Evolutionary conservation across 2,113 vertebrate species (phyloP).

Genomic region (Chlamydotis undulata): DNA sequence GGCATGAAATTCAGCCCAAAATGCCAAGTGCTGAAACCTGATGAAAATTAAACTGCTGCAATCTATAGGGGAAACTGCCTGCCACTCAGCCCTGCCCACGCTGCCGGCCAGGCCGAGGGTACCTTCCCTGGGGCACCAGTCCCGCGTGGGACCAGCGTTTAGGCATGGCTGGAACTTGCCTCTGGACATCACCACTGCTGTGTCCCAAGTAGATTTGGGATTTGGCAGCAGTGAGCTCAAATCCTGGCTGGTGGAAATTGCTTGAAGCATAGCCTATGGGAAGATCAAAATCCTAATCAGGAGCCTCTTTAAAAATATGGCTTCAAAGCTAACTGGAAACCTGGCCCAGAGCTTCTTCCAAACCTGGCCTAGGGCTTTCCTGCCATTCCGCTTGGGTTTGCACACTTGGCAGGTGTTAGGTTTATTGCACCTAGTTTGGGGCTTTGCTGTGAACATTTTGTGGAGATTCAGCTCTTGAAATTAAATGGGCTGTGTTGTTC

Average conservation of each 20-base stretch:
- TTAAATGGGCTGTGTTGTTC: conserved; percentile 38
- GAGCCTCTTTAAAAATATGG: conserved; percentile 38
- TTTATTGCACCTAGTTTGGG: conserved; percentile 66
- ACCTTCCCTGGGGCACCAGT: not conserved
- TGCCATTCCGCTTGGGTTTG: conserved; percentile 40
- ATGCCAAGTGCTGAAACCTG: conserved; percentile 11
- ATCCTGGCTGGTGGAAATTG: not conserved
- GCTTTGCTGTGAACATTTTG: conserved; percentile 52
- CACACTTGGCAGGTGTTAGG: conserved; percentile 26
- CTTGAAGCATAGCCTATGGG: not conserved
- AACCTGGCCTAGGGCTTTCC: not conserved
- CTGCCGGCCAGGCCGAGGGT: not conserved
- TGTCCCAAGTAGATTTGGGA: not conserved
- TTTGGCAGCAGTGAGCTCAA: not conserved
- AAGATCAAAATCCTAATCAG: conserved; percentile 44
- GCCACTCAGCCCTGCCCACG: not conserved
- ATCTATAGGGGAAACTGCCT: not conserved
- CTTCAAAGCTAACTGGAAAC: conserved; percentile 62
- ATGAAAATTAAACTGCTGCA: not conserved
- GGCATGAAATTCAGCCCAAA: conserved; percentile 31
- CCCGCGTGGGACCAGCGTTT: accelerated
- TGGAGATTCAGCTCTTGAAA: conserved; percentile 36
- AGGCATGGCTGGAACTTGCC: not conserved
- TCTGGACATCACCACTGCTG: not conserved
- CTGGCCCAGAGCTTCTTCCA: conserved; percentile 46